Percentiles rank a stretch among this genome's conserved stretches.
phyloP scores from a whole-genome alignment of 2,888 invertebrate genomes.

The Ischnura elegans region DNA sequence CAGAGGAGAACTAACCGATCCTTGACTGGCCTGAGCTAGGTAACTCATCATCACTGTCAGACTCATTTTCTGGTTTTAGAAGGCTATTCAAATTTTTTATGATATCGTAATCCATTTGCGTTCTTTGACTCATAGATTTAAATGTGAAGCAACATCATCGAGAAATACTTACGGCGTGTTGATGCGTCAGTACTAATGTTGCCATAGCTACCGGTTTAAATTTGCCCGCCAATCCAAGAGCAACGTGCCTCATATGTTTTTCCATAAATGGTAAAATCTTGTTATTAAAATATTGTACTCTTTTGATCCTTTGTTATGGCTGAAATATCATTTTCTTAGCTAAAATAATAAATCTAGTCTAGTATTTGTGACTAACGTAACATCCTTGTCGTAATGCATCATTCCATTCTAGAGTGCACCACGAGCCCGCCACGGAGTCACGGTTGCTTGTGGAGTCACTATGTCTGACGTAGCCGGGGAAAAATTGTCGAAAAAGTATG shows the following conservation, averaged over 20 bases:
- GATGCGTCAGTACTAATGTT: background rate
- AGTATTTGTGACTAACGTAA: background rate
- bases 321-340: background rate
- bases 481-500: conserved; percentile 86
- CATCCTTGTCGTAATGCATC: background rate
- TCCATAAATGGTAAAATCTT: background rate
- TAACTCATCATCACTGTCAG: conserved; percentile 53
- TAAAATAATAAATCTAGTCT: background rate
- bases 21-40: conserved; percentile 5
- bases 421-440: conserved; percentile 54
- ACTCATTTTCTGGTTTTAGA: conserved; percentile 45
- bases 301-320: background rate
- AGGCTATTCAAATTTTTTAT: background rate
- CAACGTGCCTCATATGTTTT: background rate
- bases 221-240: conserved; percentile 8
- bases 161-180: background rate
- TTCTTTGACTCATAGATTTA: background rate
- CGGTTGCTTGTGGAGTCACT: conserved; percentile 70
- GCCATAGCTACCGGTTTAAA: conserved; percentile 48
- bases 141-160: background rate
- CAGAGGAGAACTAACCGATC: conserved; percentile 11
- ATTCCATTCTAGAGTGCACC: conserved; percentile 45
- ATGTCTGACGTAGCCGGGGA: conserved; percentile 82
- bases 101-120: conserved; percentile 27
- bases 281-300: background rate